Conservation (phyloP, 2,797 vertebrate genomes). For the Schizothorax lantsangensis region DNA sequence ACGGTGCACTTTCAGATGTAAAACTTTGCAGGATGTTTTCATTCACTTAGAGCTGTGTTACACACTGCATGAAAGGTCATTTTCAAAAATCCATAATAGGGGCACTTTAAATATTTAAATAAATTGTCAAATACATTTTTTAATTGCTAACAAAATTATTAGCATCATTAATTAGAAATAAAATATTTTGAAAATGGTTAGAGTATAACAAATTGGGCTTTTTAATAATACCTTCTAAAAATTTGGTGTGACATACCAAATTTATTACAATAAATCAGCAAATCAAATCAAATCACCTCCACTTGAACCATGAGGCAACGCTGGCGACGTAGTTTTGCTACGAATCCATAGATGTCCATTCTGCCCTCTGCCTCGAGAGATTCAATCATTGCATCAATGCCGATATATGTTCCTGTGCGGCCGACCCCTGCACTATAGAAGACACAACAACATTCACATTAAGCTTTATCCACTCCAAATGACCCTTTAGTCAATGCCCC, state of each 20-base stretch:
- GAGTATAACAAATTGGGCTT: neutral
- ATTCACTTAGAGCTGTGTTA: no score
- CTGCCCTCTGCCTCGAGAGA: constrained; percentile 87
- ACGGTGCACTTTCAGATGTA: no score
- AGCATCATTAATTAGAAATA: neutral
- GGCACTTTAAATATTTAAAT: no score
- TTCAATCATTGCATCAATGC: constrained; percentile 96
- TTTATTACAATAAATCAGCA: neutral
- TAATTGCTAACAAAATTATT: neutral
- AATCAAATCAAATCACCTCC: constrained; percentile 80
- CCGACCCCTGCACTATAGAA: constrained; percentile 91
- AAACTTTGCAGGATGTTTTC: no score
- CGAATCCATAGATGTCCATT: constrained; percentile 92
- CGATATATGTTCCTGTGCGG: constrained; percentile 93
- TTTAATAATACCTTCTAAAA: neutral
- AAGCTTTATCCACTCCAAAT: neutral
- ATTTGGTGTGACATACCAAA: neutral
- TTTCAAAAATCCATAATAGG: no score
- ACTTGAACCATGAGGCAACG: constrained; percentile 99
- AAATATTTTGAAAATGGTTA: neutral
- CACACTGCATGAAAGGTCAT: no score
- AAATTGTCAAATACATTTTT: no score
- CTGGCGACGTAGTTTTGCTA: constrained; percentile 89
- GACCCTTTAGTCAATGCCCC: neutral
- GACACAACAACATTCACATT: constrained; percentile 14